These are phyloP conservation scores for Choreutis nemorana DNA, from an alignment of 2,888 invertebrate genomes.

Conservation along the genomic window DNA sequence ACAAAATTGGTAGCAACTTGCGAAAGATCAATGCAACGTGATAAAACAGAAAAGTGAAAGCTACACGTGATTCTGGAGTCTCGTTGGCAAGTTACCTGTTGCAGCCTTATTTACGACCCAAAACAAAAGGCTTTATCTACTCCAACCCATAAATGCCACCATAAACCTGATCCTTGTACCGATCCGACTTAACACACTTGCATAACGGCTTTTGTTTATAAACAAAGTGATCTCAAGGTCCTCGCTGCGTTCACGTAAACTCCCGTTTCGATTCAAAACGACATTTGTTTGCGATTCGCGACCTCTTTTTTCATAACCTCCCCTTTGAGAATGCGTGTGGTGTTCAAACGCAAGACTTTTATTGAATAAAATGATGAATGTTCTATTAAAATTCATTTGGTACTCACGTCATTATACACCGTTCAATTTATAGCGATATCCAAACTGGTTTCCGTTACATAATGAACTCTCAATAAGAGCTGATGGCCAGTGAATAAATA, in stretches of 20 bases:
- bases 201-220: constrained; percentile 64
- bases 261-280: constrained; percentile 1
- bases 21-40: constrained; percentile 42
- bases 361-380: constrained; percentile 18
- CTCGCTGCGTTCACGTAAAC: constrained; percentile 19
- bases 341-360: constrained; percentile 2
- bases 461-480: constrained; percentile 20
- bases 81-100: constrained; percentile 61
- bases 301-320: too few relatives aligned
- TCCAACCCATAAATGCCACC: constrained; percentile 54
- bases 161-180: constrained; percentile 52
- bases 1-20: too few relatives aligned
- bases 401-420: constrained; percentile 20
- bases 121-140: constrained; percentile 65
- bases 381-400: constrained; percentile 34
- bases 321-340: background rate
- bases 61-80: constrained; percentile 54
- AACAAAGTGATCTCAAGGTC: constrained; percentile 58
- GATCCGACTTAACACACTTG: constrained; percentile 44
- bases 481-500: constrained; percentile 26
- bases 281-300: too few relatives aligned
- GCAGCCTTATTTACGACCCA: constrained; percentile 65
- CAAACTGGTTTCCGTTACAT: constrained; percentile 10
- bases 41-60: constrained; percentile 56
- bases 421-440: constrained; percentile 23